Evolutionary conservation across 1,140 invertebrate species (phyloP).

Genomic region (Ceratina calcarata): DNA sequence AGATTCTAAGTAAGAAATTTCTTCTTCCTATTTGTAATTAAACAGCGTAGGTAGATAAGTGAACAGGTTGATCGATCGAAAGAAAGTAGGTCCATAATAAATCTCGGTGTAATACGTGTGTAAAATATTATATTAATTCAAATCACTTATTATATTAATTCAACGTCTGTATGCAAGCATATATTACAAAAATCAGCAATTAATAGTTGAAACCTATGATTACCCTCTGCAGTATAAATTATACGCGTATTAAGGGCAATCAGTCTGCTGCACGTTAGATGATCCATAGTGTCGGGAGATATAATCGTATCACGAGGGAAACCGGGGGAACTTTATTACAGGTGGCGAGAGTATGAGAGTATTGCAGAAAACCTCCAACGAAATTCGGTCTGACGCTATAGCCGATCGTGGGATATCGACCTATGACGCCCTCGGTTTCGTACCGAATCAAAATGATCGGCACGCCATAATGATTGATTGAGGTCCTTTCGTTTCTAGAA

Average conservation of each 20-base stretch:
- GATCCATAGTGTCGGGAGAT: slow-evolving; percentile 13
- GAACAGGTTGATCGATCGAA: slow-evolving; percentile 13
- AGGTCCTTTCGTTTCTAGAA: slow-evolving; percentile 18
- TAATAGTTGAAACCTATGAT: slow-evolving; percentile 41
- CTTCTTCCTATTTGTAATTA: no score
- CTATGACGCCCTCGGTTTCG: slow-evolving; percentile 32
- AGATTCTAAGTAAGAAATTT: no score
- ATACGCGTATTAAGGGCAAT: slow-evolving; percentile 70
- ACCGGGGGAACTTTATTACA: slow-evolving; percentile 20
- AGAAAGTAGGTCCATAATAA: neutral
- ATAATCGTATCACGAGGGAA: slow-evolving; percentile 27
- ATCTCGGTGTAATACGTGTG: neutral
- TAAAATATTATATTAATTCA: slow-evolving; percentile 47
- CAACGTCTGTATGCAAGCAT: slow-evolving; percentile 23
- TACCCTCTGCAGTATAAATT: slow-evolving; percentile 55
- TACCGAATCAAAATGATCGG: slow-evolving; percentile 26
- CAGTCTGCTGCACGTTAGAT: slow-evolving; percentile 41
- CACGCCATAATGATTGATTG: slow-evolving; percentile 33
- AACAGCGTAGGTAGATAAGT: slow-evolving; percentile 10
- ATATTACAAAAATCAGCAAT: slow-evolving; percentile 3
- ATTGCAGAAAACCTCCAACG: slow-evolving; percentile 1
- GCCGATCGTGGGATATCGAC: slow-evolving; percentile 49
- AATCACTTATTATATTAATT: slow-evolving; percentile 50
- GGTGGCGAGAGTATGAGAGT: slow-evolving; percentile 31
- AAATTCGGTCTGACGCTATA: slow-evolving; percentile 11